Conservation (phyloP, 2,797 vertebrate genomes). For the Anguilla marmorata region DNA sequence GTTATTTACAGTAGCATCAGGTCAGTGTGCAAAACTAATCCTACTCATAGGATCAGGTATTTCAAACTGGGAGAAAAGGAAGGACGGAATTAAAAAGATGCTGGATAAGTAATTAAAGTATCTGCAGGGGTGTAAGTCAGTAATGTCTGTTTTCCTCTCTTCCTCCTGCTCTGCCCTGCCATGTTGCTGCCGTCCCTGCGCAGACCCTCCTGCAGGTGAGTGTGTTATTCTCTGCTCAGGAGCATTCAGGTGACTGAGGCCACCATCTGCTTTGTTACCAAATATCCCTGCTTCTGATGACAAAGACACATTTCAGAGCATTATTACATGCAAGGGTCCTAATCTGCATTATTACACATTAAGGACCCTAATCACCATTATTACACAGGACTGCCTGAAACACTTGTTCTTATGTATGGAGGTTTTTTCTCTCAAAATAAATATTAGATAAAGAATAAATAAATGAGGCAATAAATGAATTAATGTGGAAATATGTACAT, state of each 20-base stretch:
- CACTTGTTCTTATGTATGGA: not conserved
- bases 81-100: not conserved
- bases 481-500: too few relatives aligned
- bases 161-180: slow-evolving; percentile 22
- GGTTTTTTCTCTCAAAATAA: not conserved
- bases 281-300: not conserved
- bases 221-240: slow-evolving; percentile 26
- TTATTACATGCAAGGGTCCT: too few relatives aligned
- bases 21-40: not conserved
- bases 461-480: too few relatives aligned
- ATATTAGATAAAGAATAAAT: too few relatives aligned
- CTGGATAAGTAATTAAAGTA: not conserved
- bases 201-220: slow-evolving; percentile 95
- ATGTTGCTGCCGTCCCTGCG: slow-evolving; percentile 28
- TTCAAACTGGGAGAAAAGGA: not conserved
- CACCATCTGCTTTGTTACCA: not conserved
- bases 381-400: not conserved
- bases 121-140: not conserved
- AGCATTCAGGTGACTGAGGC: not conserved
- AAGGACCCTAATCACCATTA: not conserved
- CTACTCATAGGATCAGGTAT: not conserved
- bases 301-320: not conserved
- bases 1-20: not conserved
- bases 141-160: slow-evolving; percentile 39
- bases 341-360: not conserved